These are phyloP conservation scores for Epinotia nisella DNA, from an alignment of 2,888 invertebrate genomes.

Conservation along the genomic window DNA sequence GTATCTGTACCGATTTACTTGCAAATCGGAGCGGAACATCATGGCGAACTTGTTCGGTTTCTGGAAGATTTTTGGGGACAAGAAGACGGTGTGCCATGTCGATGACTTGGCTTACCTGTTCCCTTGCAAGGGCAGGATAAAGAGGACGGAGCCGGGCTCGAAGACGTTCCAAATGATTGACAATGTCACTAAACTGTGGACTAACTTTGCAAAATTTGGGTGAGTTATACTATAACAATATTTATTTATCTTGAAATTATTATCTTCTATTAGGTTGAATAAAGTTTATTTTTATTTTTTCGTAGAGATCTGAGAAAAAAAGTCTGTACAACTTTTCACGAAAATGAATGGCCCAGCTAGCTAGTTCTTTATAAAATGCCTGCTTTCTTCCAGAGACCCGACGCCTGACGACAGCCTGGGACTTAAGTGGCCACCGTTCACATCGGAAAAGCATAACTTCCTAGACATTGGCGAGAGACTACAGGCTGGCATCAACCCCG, in stretches of 20 bases:
- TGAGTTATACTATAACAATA: slow-evolving; percentile 50
- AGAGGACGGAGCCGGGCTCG: slow-evolving; percentile 53
- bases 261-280: too few relatives aligned
- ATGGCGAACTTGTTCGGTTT: slow-evolving; percentile 51
- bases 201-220: slow-evolving; percentile 73
- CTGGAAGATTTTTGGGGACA: slow-evolving; percentile 47
- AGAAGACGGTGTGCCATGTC: slow-evolving; percentile 54
- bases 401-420: slow-evolving; percentile 58
- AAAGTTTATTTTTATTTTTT: too few relatives aligned
- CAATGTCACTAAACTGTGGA: slow-evolving; percentile 64
- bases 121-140: slow-evolving; percentile 48
- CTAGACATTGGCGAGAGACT: slow-evolving; percentile 61
- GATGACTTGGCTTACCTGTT: slow-evolving; percentile 67
- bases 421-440: slow-evolving; percentile 59
- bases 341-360: too few relatives aligned
- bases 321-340: too few relatives aligned
- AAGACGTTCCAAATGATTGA: slow-evolving; percentile 60
- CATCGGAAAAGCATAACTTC: slow-evolving; percentile 55
- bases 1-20: slow-evolving; percentile 65
- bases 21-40: slow-evolving; percentile 62
- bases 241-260: background rate
- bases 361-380: too few relatives aligned
- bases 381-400: too few relatives aligned
- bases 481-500: slow-evolving; percentile 48
- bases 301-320: too few relatives aligned